phyloP scores from a whole-genome alignment of 2,888 invertebrate species.

The Carcina quercana region DNA sequence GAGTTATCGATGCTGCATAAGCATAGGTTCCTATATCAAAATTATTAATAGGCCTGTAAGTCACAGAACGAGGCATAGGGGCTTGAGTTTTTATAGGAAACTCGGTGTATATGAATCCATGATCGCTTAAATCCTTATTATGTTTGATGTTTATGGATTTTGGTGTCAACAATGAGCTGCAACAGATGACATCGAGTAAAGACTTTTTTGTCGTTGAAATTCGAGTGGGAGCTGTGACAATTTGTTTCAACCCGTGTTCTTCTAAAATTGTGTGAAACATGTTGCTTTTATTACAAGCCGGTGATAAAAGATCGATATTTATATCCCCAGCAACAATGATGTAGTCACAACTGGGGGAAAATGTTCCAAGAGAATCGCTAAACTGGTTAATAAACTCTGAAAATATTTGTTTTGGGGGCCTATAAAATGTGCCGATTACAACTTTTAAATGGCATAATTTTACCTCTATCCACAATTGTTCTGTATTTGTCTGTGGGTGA shows the following conservation, averaged over 20 bases:
- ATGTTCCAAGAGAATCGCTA: not conserved
- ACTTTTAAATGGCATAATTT: not conserved
- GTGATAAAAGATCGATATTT: not conserved
- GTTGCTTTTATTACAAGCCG: not conserved
- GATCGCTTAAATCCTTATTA: conserved; percentile 2
- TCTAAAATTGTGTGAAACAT: not conserved
- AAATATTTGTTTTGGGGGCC: not conserved
- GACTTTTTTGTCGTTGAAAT: not conserved
- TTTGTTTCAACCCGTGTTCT: not conserved
- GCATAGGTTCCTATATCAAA: not conserved
- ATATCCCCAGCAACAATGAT: conserved; percentile 1
- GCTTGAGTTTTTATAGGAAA: not conserved
- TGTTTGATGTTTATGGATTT: not conserved
- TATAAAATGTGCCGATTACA: not conserved
- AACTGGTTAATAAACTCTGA: not conserved
- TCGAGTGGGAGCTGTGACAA: not conserved
- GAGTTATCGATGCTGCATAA: not conserved
- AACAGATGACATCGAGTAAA: not conserved
- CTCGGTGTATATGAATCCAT: not conserved
- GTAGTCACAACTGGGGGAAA: not conserved
- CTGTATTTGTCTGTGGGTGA: not conserved
- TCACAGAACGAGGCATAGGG: not conserved
- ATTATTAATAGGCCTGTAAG: not conserved
- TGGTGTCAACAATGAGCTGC: not conserved
- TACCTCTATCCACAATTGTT: conserved; percentile 3